These are phyloP conservation scores for Sakesphorus luctuosus DNA, from an alignment of 2,113 vertebrate species.

Conservation along the genomic window DNA sequence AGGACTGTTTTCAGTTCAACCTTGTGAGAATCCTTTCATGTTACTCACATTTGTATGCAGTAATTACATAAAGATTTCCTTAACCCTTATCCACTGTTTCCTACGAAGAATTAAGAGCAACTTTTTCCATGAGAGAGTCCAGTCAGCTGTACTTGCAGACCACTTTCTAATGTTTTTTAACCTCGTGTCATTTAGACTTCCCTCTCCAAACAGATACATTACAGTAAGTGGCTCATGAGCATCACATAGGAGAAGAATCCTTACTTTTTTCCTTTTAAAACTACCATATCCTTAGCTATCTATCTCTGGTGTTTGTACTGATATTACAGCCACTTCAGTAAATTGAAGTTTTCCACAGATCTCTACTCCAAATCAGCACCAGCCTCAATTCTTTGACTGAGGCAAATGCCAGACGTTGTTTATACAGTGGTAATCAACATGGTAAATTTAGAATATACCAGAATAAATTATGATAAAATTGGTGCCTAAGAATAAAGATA, in stretches of 20 bases:
- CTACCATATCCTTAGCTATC: constrained; percentile 55
- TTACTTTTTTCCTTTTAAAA: constrained; percentile 42
- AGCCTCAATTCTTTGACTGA: constrained; percentile 60
- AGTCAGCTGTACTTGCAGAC: constrained; percentile 37
- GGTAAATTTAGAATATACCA: constrained; percentile 83
- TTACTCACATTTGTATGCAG: constrained; percentile 12
- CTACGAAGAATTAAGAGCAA: constrained; percentile 39
- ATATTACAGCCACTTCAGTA: constrained; percentile 72
- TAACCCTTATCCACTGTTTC: constrained; percentile 41
- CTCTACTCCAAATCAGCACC: constrained; percentile 69
- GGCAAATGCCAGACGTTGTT: constrained; percentile 79
- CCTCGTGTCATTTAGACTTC: constrained; percentile 62
- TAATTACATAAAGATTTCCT: constrained; percentile 39
- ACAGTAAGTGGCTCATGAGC: constrained; percentile 80
- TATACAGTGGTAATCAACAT: constrained; percentile 84
- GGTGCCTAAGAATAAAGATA: constrained; percentile 80
- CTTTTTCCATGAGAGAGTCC: constrained; percentile 37
- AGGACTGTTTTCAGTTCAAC: constrained; percentile 11
- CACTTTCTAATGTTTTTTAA: constrained; percentile 73
- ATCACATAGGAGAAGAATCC: constrained; percentile 60
- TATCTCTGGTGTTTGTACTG: constrained; percentile 74
- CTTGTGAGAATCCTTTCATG: constrained; percentile 17
- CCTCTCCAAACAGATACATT: constrained; percentile 72
- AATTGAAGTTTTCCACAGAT: constrained; percentile 73
- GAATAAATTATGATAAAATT: constrained; percentile 88